A percentile compares a stretch with the other conserved stretches of the same genome.
Evolutionary conservation across 2,113 vertebrate genomes (phyloP).

Genomic region (Galeopterus variegatus): DNA sequence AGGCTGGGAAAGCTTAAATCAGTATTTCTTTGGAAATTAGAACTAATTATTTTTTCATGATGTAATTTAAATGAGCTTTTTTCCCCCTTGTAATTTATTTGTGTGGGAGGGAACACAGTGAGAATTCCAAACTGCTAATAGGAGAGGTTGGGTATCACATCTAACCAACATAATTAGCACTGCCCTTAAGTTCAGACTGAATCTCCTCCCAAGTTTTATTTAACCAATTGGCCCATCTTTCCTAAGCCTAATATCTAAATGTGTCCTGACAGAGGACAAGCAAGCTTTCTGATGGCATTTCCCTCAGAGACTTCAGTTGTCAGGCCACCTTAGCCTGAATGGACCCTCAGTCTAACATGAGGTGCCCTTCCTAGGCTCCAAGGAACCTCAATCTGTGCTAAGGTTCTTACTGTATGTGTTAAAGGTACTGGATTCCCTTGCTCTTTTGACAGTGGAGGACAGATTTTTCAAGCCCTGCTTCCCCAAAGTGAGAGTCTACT

Average conservation of each 20-base stretch:
- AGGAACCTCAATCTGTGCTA: background rate
- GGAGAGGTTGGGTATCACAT: background rate
- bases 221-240: background rate
- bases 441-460: background rate
- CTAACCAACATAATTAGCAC: background rate
- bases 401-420: background rate
- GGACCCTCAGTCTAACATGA: background rate
- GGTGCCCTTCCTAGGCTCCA: background rate
- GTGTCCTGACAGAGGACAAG: background rate
- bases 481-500: background rate
- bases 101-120: background rate
- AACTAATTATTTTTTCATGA: background rate
- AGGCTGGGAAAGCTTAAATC: background rate
- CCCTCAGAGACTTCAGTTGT: background rate
- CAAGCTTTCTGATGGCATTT: background rate
- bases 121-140: background rate
- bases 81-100: background rate
- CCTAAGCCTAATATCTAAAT: background rate
- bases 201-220: background rate
- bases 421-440: background rate
- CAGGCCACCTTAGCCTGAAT: background rate
- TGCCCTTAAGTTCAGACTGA: background rate
- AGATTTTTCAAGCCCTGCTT: background rate
- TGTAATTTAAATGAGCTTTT: background rate
- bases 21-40: slow-evolving; percentile 49